Conservation (phyloP, 2,797 vertebrate species). For the Macropus fuliginosus region DNA sequence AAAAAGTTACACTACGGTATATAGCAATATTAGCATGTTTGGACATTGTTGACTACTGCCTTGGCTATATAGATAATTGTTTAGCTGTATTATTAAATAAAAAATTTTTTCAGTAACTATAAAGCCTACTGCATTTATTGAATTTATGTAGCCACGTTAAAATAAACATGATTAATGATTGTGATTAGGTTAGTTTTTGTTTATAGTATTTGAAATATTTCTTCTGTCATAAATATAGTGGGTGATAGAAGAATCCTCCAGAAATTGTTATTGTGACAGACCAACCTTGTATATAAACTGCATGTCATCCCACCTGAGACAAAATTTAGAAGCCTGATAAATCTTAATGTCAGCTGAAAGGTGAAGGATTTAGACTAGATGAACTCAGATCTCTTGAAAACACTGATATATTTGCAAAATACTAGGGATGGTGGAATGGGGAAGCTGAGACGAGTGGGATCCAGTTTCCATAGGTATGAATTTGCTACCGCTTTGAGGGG, state of each 20-base stretch:
- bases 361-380: background rate
- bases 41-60: constrained; percentile 2
- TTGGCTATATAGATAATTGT: background rate
- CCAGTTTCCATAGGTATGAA: background rate
- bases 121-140: background rate
- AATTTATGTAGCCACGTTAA: background rate
- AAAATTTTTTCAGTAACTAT: background rate
- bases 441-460: background rate
- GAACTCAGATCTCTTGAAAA: background rate
- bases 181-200: background rate
- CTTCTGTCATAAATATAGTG: background rate
- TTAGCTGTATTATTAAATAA: constrained; percentile 10
- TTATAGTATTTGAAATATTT: background rate
- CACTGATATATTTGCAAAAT: background rate
- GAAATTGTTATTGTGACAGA: background rate
- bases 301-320: background rate
- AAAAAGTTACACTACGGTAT: background rate
- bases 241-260: background rate
- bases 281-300: background rate
- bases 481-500: background rate
- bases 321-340: background rate
- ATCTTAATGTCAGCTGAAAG: background rate
- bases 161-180: background rate
- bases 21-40: constrained; percentile 11
- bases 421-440: background rate